A percentile compares a stretch with the other conserved stretches of the same genome.
Evolutionary conservation across 2,888 invertebrate species (phyloP).

Genomic region (Nycteola revayana): DNA sequence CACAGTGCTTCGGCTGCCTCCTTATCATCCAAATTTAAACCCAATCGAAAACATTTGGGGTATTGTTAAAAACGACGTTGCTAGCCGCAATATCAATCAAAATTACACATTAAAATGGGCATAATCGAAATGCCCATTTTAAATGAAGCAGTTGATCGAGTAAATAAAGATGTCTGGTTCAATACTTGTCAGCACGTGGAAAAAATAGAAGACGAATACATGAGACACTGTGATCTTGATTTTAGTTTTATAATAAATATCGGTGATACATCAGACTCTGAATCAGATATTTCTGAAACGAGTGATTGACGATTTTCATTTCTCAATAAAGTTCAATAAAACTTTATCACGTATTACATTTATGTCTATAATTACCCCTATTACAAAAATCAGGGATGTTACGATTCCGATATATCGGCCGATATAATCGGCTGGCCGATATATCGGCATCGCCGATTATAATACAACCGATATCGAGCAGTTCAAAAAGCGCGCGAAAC

Average conservation of each 20-base stretch:
- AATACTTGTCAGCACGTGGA: slow-evolving; percentile 1
- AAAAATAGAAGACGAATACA: slow-evolving; percentile 11
- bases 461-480: too few relatives aligned
- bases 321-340: neutral
- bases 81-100: neutral
- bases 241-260: neutral
- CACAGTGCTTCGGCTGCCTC: slow-evolving; percentile 5
- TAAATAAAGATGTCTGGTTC: neutral
- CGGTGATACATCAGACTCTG: neutral
- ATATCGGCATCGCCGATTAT: too few relatives aligned
- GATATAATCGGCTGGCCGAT: too few relatives aligned
- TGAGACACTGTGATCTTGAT: slow-evolving; percentile 4
- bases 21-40: slow-evolving; percentile 1
- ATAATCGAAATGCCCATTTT: neutral
- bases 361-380: too few relatives aligned
- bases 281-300: neutral
- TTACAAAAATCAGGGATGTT: too few relatives aligned
- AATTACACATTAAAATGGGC: neutral
- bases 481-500: too few relatives aligned
- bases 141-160: neutral
- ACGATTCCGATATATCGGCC: too few relatives aligned
- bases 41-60: neutral
- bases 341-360: neutral
- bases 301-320: neutral
- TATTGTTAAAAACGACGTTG: neutral